Base-by-base conservation (phyloP, 2,797 vertebrate genomes). In the Anguilla obscura region DNA sequence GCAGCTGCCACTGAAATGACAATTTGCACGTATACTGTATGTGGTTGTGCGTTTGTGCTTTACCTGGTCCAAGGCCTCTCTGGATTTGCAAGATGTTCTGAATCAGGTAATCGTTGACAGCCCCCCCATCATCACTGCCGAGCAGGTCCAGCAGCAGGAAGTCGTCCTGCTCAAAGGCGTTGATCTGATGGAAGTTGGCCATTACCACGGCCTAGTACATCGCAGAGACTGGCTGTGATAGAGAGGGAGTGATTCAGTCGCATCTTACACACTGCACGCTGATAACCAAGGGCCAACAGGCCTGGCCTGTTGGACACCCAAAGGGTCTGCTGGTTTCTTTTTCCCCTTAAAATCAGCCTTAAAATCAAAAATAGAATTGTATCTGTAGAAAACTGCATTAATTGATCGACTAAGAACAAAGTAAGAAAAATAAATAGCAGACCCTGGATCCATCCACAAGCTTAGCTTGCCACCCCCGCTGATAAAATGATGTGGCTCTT, bases 151-250 rank as follows among this genome's bases (percentile, higher is more conserved):
- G 87, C 88, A 99, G 94, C 89, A 99, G 91, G 88, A 97, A 97
- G 86, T 95, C 97, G 0, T 94, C 90, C 84, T 99, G 97, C 93
- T 99, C 98, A 85, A 97, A 99, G 90, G 98, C 97, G 54, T 98
- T 99, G 94, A 99, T 99, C 92, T 99, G 98, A 92, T 99, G 98
- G 94, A 98, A 99, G 89, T 86, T 94, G 45, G 95, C 89, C 85
- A 98, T 92, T 71, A 97, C 94, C 87, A 93, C 93, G 89, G 95
- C 93, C 33, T 93, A 89, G 92, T 97, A 98, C 86, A 91, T 94
- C 21, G 95, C 66, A 0, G 94, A 90, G 92, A 95, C 95, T 9
- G 94, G 91, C 98, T 99, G 90, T 5, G 88, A 10, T 4, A 63
- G 0, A 14, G 69, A 27, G 69, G 12, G 74, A 16, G 30, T 30